Evolutionary conservation across 2,113 vertebrate species (phyloP).

Genomic region (Fukomys damarensis): DNA sequence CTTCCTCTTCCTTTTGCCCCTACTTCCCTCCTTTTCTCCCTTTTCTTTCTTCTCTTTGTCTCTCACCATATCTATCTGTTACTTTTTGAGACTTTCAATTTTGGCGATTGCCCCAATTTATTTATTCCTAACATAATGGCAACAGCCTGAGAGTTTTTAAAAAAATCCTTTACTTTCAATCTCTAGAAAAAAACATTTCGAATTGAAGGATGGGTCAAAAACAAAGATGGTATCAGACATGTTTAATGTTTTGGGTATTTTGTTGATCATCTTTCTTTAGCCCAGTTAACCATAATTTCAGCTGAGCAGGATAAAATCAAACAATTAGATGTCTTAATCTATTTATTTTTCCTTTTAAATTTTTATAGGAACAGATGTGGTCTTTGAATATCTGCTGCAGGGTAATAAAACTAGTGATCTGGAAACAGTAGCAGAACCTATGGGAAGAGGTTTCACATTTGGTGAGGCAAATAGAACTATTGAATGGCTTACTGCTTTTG

Average conservation of each 20-base stretch:
- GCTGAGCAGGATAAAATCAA: neutral
- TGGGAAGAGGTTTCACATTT: neutral
- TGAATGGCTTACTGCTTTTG: slow-evolving; percentile 25
- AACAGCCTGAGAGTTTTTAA: neutral
- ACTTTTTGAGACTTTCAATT: neutral
- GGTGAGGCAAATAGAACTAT: slow-evolving; percentile 46
- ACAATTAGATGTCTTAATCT: neutral
- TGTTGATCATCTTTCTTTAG: neutral
- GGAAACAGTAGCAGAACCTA: neutral
- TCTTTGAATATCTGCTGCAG: neutral
- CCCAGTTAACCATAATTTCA: neutral
- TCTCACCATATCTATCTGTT: neutral
- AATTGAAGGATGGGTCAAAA: slow-evolving; percentile 43
- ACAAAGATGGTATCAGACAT: neutral
- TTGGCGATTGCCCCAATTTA: slow-evolving; percentile 32
- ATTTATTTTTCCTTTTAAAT: neutral
- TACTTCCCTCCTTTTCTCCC: neutral
- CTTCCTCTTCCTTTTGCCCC: too few relatives aligned
- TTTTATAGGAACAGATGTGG: neutral
- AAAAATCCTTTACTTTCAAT: neutral
- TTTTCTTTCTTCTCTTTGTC: neutral
- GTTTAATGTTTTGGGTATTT: slow-evolving; percentile 43
- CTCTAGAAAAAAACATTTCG: neutral
- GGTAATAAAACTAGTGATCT: neutral
- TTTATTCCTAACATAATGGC: neutral